phyloP scores from a whole-genome alignment of 2,113 vertebrate genomes.

The Athene cunicularia region DNA sequence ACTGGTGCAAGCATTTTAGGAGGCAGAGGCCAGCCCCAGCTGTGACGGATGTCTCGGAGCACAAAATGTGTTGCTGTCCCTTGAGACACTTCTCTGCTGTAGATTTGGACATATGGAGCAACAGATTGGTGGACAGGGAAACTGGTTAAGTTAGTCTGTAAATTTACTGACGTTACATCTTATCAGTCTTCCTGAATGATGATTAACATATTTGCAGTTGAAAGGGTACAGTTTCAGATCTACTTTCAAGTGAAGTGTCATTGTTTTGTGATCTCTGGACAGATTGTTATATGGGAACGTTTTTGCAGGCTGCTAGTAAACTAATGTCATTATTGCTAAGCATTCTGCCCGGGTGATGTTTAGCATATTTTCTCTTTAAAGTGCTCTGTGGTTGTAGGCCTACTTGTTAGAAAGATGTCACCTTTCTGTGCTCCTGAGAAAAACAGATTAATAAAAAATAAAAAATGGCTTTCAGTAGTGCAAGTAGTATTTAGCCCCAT shows the following conservation, averaged over 20 bases:
- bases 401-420: background rate
- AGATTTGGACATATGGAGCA: background rate
- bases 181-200: background rate
- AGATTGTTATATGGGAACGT: background rate
- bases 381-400: background rate
- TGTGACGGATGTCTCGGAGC: background rate
- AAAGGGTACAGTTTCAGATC: constrained; percentile 1
- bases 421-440: background rate
- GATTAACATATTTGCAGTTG: background rate
- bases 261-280: background rate
- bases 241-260: background rate
- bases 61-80: background rate
- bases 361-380: background rate
- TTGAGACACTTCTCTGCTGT: background rate
- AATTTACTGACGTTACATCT: background rate
- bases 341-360: background rate
- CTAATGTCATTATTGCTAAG: background rate
- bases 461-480: background rate
- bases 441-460: background rate
- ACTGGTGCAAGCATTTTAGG: background rate
- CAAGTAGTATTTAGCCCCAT: background rate
- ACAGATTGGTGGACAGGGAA: constrained; percentile 11
- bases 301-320: background rate
- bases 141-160: background rate
- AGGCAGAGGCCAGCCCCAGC: background rate